Evolutionary conservation across 2,888 invertebrate genomes (phyloP).

Genomic region (Troglohyphantes excavatus): DNA sequence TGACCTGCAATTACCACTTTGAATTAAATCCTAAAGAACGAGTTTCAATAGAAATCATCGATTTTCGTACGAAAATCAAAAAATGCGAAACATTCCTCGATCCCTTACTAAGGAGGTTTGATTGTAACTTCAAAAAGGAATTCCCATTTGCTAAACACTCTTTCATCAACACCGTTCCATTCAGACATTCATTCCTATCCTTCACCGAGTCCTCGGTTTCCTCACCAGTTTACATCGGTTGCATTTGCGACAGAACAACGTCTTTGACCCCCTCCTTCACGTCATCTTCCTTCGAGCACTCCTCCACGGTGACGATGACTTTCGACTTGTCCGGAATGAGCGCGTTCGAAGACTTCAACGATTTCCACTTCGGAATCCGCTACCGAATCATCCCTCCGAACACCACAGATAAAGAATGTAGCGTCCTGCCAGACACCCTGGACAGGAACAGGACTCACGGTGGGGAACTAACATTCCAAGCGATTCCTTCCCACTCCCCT

Average conservation of each 20-base stretch:
- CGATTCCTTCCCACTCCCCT: conserved; percentile 14
- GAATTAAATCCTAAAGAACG: conserved; percentile 65
- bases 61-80: conserved; percentile 40
- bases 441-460: conserved; percentile 57
- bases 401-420: conserved; percentile 38
- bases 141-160: background rate
- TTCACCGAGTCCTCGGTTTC: conserved; percentile 55
- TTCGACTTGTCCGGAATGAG: conserved; percentile 86
- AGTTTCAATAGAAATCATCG: conserved; percentile 82
- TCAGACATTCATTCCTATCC: conserved; percentile 56
- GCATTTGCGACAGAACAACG: conserved; percentile 41
- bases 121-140: conserved; percentile 48
- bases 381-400: conserved; percentile 86
- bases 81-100: conserved; percentile 53
- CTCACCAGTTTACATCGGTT: conserved; percentile 53
- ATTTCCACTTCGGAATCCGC: conserved; percentile 90
- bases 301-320: conserved; percentile 46
- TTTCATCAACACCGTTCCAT: background rate
- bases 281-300: conserved; percentile 52
- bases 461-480: conserved; percentile 63
- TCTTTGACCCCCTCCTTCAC: conserved; percentile 37
- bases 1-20: conserved; percentile 85
- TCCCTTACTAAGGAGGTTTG: conserved; percentile 39
- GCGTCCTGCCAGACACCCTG: conserved; percentile 54
- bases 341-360: conserved; percentile 90